Base-by-base conservation (phyloP, 2,797 vertebrate species). In the Loris lydekkerianus region DNA sequence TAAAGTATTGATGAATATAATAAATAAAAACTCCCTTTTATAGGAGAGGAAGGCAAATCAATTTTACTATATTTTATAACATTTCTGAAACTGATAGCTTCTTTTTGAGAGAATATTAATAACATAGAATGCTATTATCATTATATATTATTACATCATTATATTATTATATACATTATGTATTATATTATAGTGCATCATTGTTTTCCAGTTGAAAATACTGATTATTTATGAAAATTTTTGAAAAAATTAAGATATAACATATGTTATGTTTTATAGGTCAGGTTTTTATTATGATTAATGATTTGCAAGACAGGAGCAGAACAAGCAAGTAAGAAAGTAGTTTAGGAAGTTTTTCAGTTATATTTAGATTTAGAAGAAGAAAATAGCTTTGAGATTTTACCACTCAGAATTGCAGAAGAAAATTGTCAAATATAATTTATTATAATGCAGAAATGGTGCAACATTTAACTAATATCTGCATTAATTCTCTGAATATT, bases 271-370 rank as follows among this genome's bases (percentile, higher is more conserved):
- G 10, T 65, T 82, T 76, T 25, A 63, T 29, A 75, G 69, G 23
- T 37, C 43, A 94, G 49, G 13, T 88, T 91, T 85, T 76, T 89
- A 70, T 85, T 85, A 70, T 93, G 37, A 76, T 53, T 87, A 34
- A 34, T 65, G 31, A 90, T 92, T 83, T 86, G 61, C 1, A 80
- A 87, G 17, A 78, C 18, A 93, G 2, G 6, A 21, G 21, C 5
- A 78, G 46, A 78, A 72, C 1, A 86, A 89, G 72, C 82, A 20
- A 85, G 1, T 73, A 67, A 76, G 14, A 87, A 86, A 93, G 53
- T 20, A n/a, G 73, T 53, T 72, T 92, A 37, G 84, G 7, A 77
- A 86, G 2, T 3, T 67, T 89, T 67, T 18, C 25, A 73, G 0
- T 56, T 94, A 3, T 77, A 58, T 77, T 72, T 73, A 13, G 9